Percentiles rank a stretch among this genome's conserved stretches.
phyloP scores from a whole-genome alignment of 30 jellyfish, hydroid and myxozoan species.

The Hydractinia echinata region DNA sequence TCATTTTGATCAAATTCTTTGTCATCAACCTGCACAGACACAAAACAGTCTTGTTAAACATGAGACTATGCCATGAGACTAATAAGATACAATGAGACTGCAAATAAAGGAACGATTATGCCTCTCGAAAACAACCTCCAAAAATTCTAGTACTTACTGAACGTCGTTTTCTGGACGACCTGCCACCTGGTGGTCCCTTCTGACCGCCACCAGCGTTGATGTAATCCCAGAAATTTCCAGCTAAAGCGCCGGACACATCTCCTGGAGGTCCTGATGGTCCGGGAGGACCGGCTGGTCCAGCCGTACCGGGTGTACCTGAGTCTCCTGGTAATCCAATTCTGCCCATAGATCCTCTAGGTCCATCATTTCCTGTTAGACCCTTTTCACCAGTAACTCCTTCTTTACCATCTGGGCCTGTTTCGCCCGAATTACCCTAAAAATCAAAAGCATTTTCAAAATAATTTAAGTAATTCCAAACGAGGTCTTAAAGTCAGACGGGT shows the following conservation, averaged over 20 bases:
- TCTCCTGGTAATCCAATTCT: slow-evolving; percentile 35
- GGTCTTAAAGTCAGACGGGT: not conserved
- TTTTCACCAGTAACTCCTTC: slow-evolving; percentile 32
- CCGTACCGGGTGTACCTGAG: slow-evolving; percentile 35
- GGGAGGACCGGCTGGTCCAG: slow-evolving; percentile 75
- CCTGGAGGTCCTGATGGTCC: slow-evolving; percentile 97
- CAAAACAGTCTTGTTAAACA: not conserved
- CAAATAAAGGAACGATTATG: not conserved
- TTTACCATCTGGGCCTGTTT: slow-evolving; percentile 31
- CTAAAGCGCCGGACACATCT: slow-evolving; percentile 56
- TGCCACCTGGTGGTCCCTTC: slow-evolving; percentile 63
- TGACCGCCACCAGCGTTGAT: slow-evolving; percentile 77
- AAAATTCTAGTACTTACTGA: not conserved
- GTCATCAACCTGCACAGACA: too few relatives aligned
- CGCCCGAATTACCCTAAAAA: slow-evolving; percentile 38
- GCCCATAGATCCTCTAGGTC: slow-evolving; percentile 33
- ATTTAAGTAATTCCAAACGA: not conserved
- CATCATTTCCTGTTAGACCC: slow-evolving; percentile 41
- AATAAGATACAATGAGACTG: too few relatives aligned
- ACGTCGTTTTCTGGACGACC: slow-evolving; percentile 38
- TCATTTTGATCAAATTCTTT: too few relatives aligned
- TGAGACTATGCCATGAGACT: not conserved
- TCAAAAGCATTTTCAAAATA: not conserved
- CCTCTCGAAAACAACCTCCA: not conserved
- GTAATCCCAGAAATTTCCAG: slow-evolving; percentile 59